Base-by-base conservation (phyloP, 2,113 vertebrate species). In the Epinephelus cyanopodus region DNA sequence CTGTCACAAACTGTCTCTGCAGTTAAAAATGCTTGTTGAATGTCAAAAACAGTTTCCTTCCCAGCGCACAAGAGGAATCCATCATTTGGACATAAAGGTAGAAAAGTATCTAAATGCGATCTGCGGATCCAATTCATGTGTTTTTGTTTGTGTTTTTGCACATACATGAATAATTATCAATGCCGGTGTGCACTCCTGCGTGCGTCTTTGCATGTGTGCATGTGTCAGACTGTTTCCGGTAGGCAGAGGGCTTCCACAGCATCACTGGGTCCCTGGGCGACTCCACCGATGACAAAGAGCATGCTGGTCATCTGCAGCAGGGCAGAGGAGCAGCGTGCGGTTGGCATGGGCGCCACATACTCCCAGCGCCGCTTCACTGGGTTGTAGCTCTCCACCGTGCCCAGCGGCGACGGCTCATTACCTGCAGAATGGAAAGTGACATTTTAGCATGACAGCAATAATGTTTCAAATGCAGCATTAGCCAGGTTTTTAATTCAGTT, bases 161-260 rank as follows among this genome's bases (percentile, higher is more conserved):
- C 72, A 63, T 39, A 76, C 56, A 54, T 83, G 77, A 74, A 74
- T 77, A 61, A 75, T 70, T 48, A 84, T 52, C 15, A 45, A n/a
- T 15, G 63, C 27, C 54, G 11, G 64, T 54, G 75, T 25, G 70
- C 37, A 63, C 66, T 78, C 68, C 75, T 77, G 77, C 50, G 23
- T 62, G 62, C 18, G 48, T 52, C 53, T 19, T 56, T 1, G 39
- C 58, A 57, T 70, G 39, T 64, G 58, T 61, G n/a, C 11, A 13
- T 63, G 54, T 69, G 72, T 99, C 97, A 99, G 90, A 96, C 94
- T 0, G 90, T 95, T 70, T 99, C 98, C 5, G 94, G 93, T 69
- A 98, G 89, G 91, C 97, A 97, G 60, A 99, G 95, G 8, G 96
- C 97, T 90, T 99, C 98, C 10, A 99, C 97, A 0, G 97, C 97